These are phyloP conservation scores for Schizotus pectinicornis DNA, from an alignment of 2,888 invertebrate species.

Conservation along the genomic window DNA sequence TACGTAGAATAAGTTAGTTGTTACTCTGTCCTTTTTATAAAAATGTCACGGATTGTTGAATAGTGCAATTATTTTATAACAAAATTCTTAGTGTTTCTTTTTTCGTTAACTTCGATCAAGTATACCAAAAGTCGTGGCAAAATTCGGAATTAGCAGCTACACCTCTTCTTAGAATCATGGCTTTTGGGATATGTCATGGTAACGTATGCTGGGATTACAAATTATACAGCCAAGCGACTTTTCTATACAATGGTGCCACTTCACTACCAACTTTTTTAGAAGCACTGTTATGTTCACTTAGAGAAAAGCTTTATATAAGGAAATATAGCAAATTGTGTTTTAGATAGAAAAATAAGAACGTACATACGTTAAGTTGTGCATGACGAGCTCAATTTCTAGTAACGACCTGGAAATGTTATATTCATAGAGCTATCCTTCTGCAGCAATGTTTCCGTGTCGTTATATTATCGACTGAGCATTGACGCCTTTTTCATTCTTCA, in stretches of 20 bases:
- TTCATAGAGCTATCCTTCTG: constrained; percentile 38
- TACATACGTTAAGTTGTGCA: constrained; percentile 45
- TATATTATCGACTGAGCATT: constrained; percentile 20
- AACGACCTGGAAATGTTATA: constrained; percentile 39
- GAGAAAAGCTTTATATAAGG: constrained; percentile 51
- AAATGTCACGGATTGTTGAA: constrained; percentile 28
- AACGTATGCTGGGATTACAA: constrained; percentile 35
- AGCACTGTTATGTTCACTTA: constrained; percentile 53
- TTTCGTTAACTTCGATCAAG: constrained; percentile 10
- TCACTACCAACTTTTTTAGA: constrained; percentile 51
- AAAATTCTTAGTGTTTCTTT: constrained; percentile 10
- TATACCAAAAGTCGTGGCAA: constrained; percentile 3
- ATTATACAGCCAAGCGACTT: constrained; percentile 48
- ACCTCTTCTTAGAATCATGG: too few species aligned
- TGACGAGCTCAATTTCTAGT: constrained; percentile 52
- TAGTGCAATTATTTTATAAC: constrained; percentile 25
- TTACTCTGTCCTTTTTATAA: constrained; percentile 7
- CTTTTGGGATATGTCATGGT: neutral
- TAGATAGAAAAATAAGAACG: constrained; percentile 45
- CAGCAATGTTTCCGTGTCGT: constrained; percentile 20
- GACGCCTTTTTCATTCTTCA: constrained; percentile 6
- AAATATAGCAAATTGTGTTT: constrained; percentile 54
- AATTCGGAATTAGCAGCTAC: too few species aligned
- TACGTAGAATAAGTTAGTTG: constrained; percentile 19
- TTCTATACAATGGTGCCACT: constrained; percentile 52